Conservation (phyloP, 2,888 invertebrate genomes). For the Tholera decimalis region DNA sequence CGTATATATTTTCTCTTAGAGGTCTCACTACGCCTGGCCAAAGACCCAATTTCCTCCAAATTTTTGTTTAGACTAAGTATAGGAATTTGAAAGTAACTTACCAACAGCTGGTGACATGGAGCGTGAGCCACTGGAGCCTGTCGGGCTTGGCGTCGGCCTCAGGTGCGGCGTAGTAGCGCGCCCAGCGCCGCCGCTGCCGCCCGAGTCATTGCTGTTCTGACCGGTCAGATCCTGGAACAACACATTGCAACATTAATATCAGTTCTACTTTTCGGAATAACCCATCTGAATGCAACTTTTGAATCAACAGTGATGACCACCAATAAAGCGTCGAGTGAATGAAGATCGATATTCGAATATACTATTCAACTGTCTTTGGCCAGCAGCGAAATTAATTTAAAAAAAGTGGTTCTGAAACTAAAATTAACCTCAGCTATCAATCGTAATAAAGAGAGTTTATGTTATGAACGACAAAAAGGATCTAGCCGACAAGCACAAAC, state of each 20-base stretch:
- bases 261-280: background rate
- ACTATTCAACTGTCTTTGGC: background rate
- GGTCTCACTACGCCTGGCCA: too few relatives aligned
- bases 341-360: background rate
- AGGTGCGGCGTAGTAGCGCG: constrained; percentile 91
- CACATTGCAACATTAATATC: constrained; percentile 6
- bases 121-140: constrained; percentile 98
- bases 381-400: background rate
- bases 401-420: too few relatives aligned
- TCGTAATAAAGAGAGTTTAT: too few relatives aligned
- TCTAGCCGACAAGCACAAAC: too few relatives aligned
- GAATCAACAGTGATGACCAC: background rate
- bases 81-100: constrained; percentile 87
- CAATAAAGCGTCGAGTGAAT: background rate
- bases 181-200: constrained; percentile 94
- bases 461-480: too few relatives aligned
- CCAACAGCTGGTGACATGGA: constrained; percentile 99
- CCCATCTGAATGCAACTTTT: background rate
- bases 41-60: too few relatives aligned
- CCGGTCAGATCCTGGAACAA: constrained; percentile 95
- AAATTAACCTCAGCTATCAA: background rate
- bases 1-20: background rate
- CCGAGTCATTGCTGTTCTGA: constrained; percentile 96
- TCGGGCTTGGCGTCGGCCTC: constrained; percentile 98
- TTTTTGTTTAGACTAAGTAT: too few relatives aligned